These are phyloP conservation scores for Adelosebastes latens DNA, from an alignment of 2,797 vertebrate species.

Conservation along the genomic window DNA sequence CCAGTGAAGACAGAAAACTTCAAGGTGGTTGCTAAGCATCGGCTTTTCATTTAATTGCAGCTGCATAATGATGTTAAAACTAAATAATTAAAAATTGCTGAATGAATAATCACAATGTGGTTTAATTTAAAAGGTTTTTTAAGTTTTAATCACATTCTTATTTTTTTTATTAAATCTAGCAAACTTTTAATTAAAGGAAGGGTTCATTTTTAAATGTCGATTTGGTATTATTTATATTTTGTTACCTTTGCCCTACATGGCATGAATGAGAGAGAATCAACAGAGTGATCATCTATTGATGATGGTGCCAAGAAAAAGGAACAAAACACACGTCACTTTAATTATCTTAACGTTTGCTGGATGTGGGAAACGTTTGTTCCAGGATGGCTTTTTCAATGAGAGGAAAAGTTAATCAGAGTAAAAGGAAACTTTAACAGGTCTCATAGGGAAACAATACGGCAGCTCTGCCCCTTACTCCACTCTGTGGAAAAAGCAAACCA, in stretches of 20 bases:
- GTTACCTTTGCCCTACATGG: conserved; percentile 16
- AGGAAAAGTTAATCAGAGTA: conserved; percentile 74
- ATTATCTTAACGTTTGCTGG: conserved; percentile 2
- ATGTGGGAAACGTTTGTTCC: conserved; percentile 53
- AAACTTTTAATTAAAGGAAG: background rate
- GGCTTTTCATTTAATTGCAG: background rate
- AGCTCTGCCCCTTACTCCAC: background rate
- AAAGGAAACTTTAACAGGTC: conserved; percentile 61
- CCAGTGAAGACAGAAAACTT: background rate
- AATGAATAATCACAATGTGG: background rate
- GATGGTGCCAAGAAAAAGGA: conserved; percentile 44
- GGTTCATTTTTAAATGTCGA: background rate
- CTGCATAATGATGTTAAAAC: background rate
- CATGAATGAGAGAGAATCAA: background rate
- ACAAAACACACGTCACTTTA: conserved; percentile 32
- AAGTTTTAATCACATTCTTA: background rate
- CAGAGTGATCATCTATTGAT: background rate
- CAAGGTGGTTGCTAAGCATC: background rate
- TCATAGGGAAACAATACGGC: conserved; percentile 29
- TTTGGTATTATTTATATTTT: background rate
- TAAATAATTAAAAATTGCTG: background rate
- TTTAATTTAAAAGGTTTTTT: background rate
- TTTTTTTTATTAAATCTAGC: background rate
- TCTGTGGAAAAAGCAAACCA: background rate
- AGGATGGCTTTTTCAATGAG: conserved; percentile 72